Percentiles rank a stretch among this genome's conserved stretches.
Conservation (phyloP, 2,888 invertebrate species). For the Neuroscelio doddi region DNA sequence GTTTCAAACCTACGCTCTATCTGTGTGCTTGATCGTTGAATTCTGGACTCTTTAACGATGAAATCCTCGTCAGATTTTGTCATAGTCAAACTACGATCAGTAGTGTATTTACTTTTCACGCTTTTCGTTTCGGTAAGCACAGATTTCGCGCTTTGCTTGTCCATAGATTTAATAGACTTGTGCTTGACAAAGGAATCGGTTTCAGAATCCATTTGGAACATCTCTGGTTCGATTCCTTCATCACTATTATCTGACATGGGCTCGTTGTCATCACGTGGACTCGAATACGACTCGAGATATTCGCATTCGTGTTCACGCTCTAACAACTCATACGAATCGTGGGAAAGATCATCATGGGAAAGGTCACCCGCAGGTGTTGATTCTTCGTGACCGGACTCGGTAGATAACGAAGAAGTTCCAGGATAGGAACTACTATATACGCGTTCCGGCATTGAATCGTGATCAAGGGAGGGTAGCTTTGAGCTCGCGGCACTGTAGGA, state of each 20-base stretch:
- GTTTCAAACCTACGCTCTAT: slow-evolving; percentile 65
- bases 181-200: slow-evolving; percentile 69
- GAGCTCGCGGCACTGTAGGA: slow-evolving; percentile 79
- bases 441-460: slow-evolving; percentile 80
- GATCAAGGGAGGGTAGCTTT: slow-evolving; percentile 77
- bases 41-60: slow-evolving; percentile 63
- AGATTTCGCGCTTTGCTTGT: slow-evolving; percentile 62
- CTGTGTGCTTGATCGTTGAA: slow-evolving; percentile 64
- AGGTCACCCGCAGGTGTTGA: slow-evolving; percentile 78
- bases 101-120: slow-evolving; percentile 53
- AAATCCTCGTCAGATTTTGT: slow-evolving; percentile 50
- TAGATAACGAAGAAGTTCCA: slow-evolving; percentile 81
- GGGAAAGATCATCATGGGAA: slow-evolving; percentile 89
- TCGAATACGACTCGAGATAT: slow-evolving; percentile 68
- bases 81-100: slow-evolving; percentile 63
- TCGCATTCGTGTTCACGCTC: slow-evolving; percentile 77
- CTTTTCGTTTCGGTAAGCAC: slow-evolving; percentile 64
- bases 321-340: slow-evolving; percentile 89
- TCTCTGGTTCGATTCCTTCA: slow-evolving; percentile 79
- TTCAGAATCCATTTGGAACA: slow-evolving; percentile 80
- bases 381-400: slow-evolving; percentile 77
- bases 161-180: slow-evolving; percentile 59
- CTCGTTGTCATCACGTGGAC: slow-evolving; percentile 64
- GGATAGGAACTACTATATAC: slow-evolving; percentile 91
- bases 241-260: slow-evolving; percentile 65